Conservation (phyloP, 2,797 vertebrate species). For the Danionella dracula region DNA sequence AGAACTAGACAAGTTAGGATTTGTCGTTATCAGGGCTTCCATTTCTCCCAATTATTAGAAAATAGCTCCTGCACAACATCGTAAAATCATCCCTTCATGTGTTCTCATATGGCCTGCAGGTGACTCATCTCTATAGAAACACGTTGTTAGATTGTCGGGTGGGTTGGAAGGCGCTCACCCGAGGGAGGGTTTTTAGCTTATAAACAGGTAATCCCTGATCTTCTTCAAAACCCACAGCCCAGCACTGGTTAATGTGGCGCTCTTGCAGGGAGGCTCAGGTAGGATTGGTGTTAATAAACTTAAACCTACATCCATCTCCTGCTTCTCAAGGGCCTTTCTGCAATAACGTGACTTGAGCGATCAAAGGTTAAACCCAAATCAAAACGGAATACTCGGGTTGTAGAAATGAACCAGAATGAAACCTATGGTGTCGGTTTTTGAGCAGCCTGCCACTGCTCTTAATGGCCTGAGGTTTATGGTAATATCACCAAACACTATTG, state of each 20-base stretch:
- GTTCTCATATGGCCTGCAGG: conserved; percentile 78
- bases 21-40: conserved; percentile 41
- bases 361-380: conserved; percentile 41
- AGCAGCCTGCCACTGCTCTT: neutral
- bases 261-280: conserved; percentile 60
- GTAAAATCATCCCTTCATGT: conserved; percentile 69
- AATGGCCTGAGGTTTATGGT: conserved; percentile 32
- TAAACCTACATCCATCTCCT: conserved; percentile 24
- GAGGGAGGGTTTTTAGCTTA: conserved; percentile 82
- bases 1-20: conserved; percentile 46
- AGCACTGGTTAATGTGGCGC: conserved; percentile 64
- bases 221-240: conserved; percentile 74
- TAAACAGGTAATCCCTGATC: conserved; percentile 85
- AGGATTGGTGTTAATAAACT: conserved; percentile 70
- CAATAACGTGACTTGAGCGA: conserved; percentile 28
- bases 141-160: conserved; percentile 60
- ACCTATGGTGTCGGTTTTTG: neutral
- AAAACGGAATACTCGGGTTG: conserved; percentile 24
- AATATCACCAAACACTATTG: conserved; percentile 45
- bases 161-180: conserved; percentile 66
- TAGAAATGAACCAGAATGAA: conserved; percentile 23
- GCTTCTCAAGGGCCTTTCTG: conserved; percentile 20
- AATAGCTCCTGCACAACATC: conserved; percentile 13
- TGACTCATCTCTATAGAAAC: conserved; percentile 88
- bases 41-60: conserved; percentile 44